Conservation (phyloP, 1,140 invertebrate genomes). For the Scylla paramamosain region DNA sequence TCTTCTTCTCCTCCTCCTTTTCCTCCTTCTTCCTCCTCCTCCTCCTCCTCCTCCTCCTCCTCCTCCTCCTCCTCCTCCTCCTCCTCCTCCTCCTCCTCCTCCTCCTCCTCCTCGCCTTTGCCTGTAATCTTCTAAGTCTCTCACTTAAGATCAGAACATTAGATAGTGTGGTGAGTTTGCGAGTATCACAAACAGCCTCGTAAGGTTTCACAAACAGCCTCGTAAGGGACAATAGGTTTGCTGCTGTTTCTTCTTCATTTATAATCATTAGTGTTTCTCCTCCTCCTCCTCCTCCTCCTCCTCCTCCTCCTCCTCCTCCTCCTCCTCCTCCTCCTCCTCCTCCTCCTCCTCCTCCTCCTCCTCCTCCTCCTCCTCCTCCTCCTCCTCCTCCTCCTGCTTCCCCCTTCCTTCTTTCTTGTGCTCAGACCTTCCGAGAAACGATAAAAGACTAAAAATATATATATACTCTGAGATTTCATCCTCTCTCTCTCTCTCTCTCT, state of each 20-base stretch:
- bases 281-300: constrained; percentile 47
- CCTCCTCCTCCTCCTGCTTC: background rate
- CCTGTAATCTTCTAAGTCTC: too few relatives aligned
- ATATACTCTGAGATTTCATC: too few relatives aligned
- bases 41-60: background rate
- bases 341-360: constrained; percentile 37
- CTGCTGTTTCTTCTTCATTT: too few relatives aligned
- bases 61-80: background rate
- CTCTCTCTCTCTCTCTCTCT: constrained; percentile 52
- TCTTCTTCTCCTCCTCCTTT: background rate
- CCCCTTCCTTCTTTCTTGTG: too few relatives aligned
- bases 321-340: constrained; percentile 41
- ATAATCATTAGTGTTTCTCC: background rate
- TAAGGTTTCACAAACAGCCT: too few relatives aligned
- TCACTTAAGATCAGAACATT: too few relatives aligned
- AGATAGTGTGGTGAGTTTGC: too few relatives aligned
- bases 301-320: constrained; percentile 47
- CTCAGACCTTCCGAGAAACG: too few relatives aligned
- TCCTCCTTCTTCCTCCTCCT: background rate
- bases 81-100: background rate
- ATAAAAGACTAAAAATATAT: too few relatives aligned
- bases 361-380: background rate
- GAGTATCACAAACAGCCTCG: too few relatives aligned
- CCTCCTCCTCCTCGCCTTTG: too few relatives aligned
- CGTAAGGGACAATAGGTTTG: too few relatives aligned